Evolutionary conservation across 2,888 invertebrate genomes (phyloP).

Genomic region (Pristionchus exspectatus): DNA sequence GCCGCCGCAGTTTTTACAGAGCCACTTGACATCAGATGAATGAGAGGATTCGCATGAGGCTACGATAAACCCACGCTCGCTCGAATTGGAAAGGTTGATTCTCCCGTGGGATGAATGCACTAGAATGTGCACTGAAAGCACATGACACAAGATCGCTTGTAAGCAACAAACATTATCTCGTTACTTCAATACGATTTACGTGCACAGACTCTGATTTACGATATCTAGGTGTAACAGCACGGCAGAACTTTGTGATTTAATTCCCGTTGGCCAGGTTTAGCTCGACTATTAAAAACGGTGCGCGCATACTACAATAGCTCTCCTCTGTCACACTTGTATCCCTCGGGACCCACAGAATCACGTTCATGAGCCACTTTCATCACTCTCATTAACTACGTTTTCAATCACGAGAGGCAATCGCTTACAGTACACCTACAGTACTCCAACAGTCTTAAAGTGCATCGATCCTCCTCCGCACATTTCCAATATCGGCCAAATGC

Average conservation of each 20-base stretch:
- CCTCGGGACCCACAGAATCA: neutral
- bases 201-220: too few relatives aligned
- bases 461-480: neutral
- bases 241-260: too few relatives aligned
- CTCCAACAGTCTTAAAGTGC: neutral
- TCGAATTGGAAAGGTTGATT: too few relatives aligned
- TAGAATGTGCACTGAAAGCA: neutral
- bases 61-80: conserved; percentile 10
- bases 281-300: neutral
- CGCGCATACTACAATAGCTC: neutral
- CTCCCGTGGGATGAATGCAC: neutral
- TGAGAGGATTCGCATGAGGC: neutral
- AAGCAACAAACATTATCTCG: too few relatives aligned
- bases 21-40: neutral
- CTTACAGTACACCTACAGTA: conserved; percentile 8
- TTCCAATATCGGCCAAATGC: conserved; percentile 1
- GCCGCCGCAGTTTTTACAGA: neutral
- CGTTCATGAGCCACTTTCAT: neutral
- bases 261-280: neutral
- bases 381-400: neutral
- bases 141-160: neutral
- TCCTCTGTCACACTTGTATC: neutral
- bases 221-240: too few relatives aligned
- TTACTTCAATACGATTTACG: too few relatives aligned
- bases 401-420: neutral